phyloP scores from a whole-genome alignment of 2,113 vertebrate species.

The Chloropsis cyanopogon region DNA sequence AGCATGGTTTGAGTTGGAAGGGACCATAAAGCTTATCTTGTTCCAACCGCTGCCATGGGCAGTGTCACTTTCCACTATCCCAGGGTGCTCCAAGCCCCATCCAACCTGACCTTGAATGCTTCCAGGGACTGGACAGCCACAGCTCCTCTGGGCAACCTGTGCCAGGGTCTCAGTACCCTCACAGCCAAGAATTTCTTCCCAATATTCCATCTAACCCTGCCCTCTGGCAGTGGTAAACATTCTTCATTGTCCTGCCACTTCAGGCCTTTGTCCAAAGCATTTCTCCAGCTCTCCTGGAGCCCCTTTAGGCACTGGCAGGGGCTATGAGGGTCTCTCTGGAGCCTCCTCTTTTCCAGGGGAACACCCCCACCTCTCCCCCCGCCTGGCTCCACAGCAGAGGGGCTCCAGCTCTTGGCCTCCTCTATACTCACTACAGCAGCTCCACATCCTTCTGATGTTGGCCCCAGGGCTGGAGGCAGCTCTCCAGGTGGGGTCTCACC shows the following conservation, averaged over 20 bases:
- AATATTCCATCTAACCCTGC: neutral
- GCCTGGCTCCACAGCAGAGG: neutral
- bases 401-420: neutral
- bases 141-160: neutral
- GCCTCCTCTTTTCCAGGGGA: neutral
- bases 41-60: neutral
- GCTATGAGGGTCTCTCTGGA: neutral
- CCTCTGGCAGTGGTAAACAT: neutral
- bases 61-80: neutral
- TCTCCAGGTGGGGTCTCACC: neutral
- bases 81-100: neutral
- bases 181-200: neutral
- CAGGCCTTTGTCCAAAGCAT: neutral
- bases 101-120: neutral
- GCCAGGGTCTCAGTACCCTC: neutral
- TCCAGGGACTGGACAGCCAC: neutral
- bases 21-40: neutral
- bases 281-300: neutral
- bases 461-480: neutral
- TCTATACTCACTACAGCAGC: neutral
- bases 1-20: neutral
- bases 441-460: accelerated
- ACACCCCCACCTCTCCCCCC: neutral
- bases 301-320: neutral
- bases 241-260: neutral